phyloP scores from a whole-genome alignment of 2,888 invertebrate genomes.

The Rotaria magnacalcarata region DNA sequence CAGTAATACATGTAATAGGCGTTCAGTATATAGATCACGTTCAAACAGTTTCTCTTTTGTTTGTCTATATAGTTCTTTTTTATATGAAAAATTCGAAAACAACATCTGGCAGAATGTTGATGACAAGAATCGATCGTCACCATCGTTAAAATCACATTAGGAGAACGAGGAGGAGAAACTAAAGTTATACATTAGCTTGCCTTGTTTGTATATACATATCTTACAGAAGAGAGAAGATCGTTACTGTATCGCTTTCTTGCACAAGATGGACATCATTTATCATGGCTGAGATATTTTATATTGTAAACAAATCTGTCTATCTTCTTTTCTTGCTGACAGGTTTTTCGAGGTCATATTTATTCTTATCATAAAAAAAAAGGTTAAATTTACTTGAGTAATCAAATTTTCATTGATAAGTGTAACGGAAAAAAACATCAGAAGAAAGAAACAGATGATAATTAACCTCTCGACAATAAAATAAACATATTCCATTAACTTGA shows the following conservation, averaged over 20 bases:
- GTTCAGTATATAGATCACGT: background rate
- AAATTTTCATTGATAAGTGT: background rate
- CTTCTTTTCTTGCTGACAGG: slow-evolving; percentile 16
- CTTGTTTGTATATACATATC: slow-evolving; percentile 24
- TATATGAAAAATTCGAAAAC: background rate
- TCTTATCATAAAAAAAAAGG: slow-evolving; percentile 17
- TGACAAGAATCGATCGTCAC: slow-evolving; percentile 22
- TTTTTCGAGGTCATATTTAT: background rate
- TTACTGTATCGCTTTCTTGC: slow-evolving; percentile 13
- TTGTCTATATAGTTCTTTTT: background rate
- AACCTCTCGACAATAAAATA: background rate
- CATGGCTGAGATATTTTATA: background rate
- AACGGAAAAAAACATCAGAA: background rate
- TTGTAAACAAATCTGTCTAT: slow-evolving; percentile 26
- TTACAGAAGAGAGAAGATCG: background rate
- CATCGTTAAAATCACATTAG: slow-evolving; percentile 25
- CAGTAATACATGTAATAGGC: background rate
- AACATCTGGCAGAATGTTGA: slow-evolving; percentile 26
- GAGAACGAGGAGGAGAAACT: slow-evolving; percentile 13
- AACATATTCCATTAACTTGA: no score
- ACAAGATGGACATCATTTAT: slow-evolving; percentile 36
- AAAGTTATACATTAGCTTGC: background rate
- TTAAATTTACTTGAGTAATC: slow-evolving; percentile 5
- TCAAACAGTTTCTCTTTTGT: background rate
- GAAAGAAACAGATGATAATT: background rate